Conservation (phyloP, 2,888 invertebrate species). For the Pristionchus entomophagus region DNA sequence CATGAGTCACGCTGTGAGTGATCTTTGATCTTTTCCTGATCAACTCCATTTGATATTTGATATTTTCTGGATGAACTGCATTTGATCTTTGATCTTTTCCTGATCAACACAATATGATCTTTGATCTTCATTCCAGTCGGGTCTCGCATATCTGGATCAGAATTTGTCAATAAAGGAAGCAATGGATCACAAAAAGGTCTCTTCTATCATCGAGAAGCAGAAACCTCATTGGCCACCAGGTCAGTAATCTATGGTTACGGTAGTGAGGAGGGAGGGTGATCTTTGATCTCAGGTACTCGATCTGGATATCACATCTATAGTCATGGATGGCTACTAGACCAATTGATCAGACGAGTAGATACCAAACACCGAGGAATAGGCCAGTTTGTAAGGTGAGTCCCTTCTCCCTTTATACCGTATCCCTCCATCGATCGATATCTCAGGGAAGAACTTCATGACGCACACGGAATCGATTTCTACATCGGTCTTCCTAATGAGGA, state of each 20-base stretch:
- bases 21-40: not conserved
- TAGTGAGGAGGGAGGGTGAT: not conserved
- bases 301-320: slow-evolving; percentile 59
- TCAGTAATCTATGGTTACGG: not conserved
- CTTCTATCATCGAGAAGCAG: slow-evolving; percentile 59
- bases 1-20: slow-evolving; percentile 61
- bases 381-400: slow-evolving; percentile 51
- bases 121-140: slow-evolving; percentile 53
- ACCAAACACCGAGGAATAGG: slow-evolving; percentile 56
- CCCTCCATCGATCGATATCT: not conserved
- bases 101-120: not conserved
- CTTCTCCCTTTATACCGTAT: not conserved
- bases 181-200: slow-evolving; percentile 56
- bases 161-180: slow-evolving; percentile 63
- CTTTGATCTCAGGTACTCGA: slow-evolving; percentile 16
- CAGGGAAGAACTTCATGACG: slow-evolving; percentile 54
- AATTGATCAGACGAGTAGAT: slow-evolving; percentile 58
- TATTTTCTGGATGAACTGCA: not conserved
- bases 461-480: slow-evolving; percentile 71
- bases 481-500: slow-evolving; percentile 71
- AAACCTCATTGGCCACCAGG: slow-evolving; percentile 64
- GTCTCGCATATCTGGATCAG: slow-evolving; percentile 62
- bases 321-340: slow-evolving; percentile 62
- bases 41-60: not conserved
- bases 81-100: slow-evolving; percentile 3